Evolutionary conservation across 2,113 vertebrate species (phyloP).

Genomic region (Atlantisia rogersi): DNA sequence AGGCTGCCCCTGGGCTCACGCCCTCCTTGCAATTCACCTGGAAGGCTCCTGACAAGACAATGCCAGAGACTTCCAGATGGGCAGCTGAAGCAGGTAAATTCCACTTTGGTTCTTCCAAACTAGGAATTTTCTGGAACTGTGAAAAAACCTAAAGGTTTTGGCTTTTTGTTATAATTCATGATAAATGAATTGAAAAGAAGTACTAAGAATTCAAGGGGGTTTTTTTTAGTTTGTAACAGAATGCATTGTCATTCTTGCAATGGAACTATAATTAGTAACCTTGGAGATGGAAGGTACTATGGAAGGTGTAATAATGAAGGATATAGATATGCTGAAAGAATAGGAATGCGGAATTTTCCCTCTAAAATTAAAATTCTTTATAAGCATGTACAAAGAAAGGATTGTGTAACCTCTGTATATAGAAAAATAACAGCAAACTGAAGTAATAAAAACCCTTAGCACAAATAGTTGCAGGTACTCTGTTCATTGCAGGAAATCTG

Average conservation of each 20-base stretch:
- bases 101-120: background rate
- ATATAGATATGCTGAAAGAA: background rate
- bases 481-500: background rate
- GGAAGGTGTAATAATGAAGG: background rate
- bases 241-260: background rate
- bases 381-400: background rate
- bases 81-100: background rate
- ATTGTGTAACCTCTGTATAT: background rate
- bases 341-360: background rate
- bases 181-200: background rate
- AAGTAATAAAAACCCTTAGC: background rate
- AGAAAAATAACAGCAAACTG: background rate
- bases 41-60: background rate
- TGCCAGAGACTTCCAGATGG: background rate
- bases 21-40: background rate
- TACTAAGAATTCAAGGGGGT: background rate
- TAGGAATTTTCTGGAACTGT: background rate
- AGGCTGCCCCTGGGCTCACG: background rate
- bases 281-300: background rate
- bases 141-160: background rate
- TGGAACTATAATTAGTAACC: background rate
- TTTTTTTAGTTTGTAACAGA: background rate
- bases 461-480: background rate
- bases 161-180: background rate
- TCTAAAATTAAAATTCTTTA: background rate